Evolutionary conservation across 2,797 vertebrate genomes (phyloP), one percentile per base, ranked within the genome.

Genomic region (Melanotaenia boesemani): DNA sequence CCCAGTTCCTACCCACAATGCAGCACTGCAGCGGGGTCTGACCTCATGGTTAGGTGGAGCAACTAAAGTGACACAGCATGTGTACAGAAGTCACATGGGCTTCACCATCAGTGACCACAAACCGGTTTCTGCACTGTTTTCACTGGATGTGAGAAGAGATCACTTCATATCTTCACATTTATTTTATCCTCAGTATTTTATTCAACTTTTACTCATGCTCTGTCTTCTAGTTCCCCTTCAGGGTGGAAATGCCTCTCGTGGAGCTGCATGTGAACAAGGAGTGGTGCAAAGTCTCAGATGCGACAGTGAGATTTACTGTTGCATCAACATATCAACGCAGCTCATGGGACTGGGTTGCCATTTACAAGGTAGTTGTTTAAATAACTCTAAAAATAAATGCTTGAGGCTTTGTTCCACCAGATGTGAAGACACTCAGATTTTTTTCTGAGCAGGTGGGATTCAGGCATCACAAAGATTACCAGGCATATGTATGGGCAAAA

Each of bases 311-410:
- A 79, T 97, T 98, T 86, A 96, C 90, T 41, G 89, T 96, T 81
- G 94, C 95, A 7, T 88, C 92, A 0, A 90, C 88, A 67, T 98
- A 96, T 76, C 95, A 97, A 86, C 96, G 97, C 82, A 99, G 97
- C 89, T 97, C 97, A 36, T 99, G 97, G 97, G 98, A 99, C 93
- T 99, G 98, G 98, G 96, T 99, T 4, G 98, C 96, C 64, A 95
- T 99, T 79, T 99, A 99, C 89, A 96, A 96, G 95, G 98, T 99
- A 57, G 13, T 46, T 44, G 32, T 44, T 32, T 36, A 10, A 1
- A 97, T 97, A 56, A 12, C 24, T 52, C 37, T 34, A 1, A 46
- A 30, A 1, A 41, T 11, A 2, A 22, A 58, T 36, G 26, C 4
- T 54, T 15, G 54, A 8, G 11, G 13, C 32, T 39, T 54, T 16